phyloP scores from a whole-genome alignment of 92 coral and sea anemone species.

The Porites lobata region DNA sequence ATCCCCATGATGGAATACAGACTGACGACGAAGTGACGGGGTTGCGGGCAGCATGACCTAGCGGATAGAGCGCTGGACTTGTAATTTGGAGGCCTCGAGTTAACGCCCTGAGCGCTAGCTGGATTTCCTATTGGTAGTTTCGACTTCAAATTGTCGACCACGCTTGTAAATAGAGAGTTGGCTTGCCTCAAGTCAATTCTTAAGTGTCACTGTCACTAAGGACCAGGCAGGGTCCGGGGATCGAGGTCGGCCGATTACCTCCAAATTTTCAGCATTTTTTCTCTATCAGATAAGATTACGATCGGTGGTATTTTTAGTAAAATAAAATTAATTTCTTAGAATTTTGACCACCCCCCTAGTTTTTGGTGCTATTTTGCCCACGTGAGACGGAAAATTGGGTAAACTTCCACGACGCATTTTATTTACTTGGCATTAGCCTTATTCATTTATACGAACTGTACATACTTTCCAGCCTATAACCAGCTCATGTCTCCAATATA shows the following conservation, averaged over 20 bases:
- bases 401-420: conserved; percentile 29
- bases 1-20: too few relatives aligned
- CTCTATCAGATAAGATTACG: conserved; percentile 45
- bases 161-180: too few relatives aligned
- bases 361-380: conserved; percentile 34
- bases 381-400: conserved; percentile 15
- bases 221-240: conserved; percentile 55
- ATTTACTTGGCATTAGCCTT: not conserved
- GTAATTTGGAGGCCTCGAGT: too few relatives aligned
- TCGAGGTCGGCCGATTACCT: conserved; percentile 49
- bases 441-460: not conserved
- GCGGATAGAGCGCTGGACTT: too few relatives aligned
- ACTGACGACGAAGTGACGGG: too few relatives aligned
- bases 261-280: conserved; percentile 43
- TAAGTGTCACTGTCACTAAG: conserved; percentile 56
- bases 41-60: too few relatives aligned
- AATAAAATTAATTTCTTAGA: conserved; percentile 18
- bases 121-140: too few relatives aligned
- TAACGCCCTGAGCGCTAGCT: too few relatives aligned
- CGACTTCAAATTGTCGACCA: too few relatives aligned
- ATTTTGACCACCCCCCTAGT: conserved; percentile 50
- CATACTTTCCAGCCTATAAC: not conserved
- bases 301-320: conserved; percentile 11
- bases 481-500: too few relatives aligned
- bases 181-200: too few relatives aligned